Conservation (phyloP, 2,797 vertebrate species). For the Pipistrellus nathusii region DNA sequence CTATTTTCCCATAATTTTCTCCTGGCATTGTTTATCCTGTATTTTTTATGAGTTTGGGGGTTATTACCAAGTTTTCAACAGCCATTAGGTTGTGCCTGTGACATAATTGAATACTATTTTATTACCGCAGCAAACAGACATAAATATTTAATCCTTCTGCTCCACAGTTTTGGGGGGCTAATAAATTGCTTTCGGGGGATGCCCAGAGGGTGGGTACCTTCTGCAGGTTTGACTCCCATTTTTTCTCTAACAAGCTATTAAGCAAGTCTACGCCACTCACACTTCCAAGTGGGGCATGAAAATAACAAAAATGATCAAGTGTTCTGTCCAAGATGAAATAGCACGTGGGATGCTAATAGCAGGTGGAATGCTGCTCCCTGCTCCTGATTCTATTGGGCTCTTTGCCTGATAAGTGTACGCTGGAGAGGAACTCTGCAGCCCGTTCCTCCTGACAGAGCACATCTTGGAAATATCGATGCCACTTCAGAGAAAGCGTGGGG, state of each 20-base stretch:
- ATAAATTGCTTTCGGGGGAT: constrained; percentile 76
- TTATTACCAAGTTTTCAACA: constrained; percentile 84
- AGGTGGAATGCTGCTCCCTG: neutral
- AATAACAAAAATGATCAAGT: neutral
- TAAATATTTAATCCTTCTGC: constrained; percentile 87
- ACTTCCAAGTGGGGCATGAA: constrained; percentile 38
- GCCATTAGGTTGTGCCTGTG: constrained; percentile 82
- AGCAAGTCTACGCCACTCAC: neutral
- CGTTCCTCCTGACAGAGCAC: neutral
- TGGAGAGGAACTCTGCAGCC: neutral
- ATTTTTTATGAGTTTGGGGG: constrained; percentile 84
- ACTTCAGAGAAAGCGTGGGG: neutral
- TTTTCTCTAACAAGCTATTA: neutral
- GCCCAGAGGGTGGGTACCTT: constrained; percentile 52
- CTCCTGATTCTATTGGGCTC: neutral
- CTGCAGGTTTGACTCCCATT: neutral
- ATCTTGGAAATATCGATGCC: neutral
- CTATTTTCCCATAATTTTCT: constrained; percentile 80
- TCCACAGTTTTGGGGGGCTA: constrained; percentile 79
- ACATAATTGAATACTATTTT: constrained; percentile 86
- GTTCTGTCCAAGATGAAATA: neutral
- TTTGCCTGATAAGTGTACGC: neutral
- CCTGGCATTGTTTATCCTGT: constrained; percentile 82
- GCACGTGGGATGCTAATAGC: neutral
- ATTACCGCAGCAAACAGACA: constrained; percentile 83